These are phyloP conservation scores for Pogonognathellus flavescens DNA, from an alignment of 1,140 invertebrate species.

Conservation along the genomic window DNA sequence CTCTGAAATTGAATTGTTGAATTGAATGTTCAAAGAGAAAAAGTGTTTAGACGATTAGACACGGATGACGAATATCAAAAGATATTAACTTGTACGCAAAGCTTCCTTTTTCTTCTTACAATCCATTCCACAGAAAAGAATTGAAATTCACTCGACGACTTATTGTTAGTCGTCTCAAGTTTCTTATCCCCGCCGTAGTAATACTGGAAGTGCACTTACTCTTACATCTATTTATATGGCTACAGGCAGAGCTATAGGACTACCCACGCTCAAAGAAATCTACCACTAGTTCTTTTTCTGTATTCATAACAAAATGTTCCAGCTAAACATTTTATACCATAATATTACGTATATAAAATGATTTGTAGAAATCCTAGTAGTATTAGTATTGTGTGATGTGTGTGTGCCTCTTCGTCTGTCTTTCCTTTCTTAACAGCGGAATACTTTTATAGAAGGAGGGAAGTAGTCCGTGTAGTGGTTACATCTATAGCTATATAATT, in stretches of 20 bases:
- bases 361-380: no score
- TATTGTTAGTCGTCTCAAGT: neutral
- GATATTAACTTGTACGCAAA: conserved; percentile 52
- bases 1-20: neutral
- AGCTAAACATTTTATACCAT: no score
- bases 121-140: conserved; percentile 28
- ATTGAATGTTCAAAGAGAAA: conserved; percentile 52
- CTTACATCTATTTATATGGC: neutral
- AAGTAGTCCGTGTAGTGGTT: neutral
- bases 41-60: conserved; percentile 54
- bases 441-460: no score
- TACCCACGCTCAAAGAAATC: neutral
- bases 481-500: neutral
- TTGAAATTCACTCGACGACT: conserved; percentile 34
- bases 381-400: no score
- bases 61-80: conserved; percentile 52
- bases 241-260: no score
- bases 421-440: no score
- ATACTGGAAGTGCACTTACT: neutral
- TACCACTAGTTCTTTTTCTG: no score
- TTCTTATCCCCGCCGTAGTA: neutral
- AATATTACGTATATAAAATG: no score
- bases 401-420: no score
- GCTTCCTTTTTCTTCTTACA: conserved; percentile 26
- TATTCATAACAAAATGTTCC: no score